Evolutionary conservation across 2,797 vertebrate species (phyloP).

Genomic region (Gymnoscopelus microlampas): DNA sequence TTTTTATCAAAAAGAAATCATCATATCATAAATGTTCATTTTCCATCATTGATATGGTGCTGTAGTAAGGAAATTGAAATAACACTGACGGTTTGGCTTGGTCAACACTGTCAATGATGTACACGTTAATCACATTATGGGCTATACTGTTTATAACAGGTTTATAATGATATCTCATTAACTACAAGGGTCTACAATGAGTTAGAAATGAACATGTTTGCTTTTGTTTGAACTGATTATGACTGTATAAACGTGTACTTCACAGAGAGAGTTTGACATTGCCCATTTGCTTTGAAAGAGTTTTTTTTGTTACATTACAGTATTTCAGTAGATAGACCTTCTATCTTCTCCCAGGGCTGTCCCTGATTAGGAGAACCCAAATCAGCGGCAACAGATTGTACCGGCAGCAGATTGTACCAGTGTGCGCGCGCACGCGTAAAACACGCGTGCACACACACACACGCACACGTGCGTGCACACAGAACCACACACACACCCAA

Average conservation of each 20-base stretch:
- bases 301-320: not conserved
- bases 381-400: constrained; percentile 1
- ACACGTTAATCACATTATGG: too few relatives aligned
- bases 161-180: too few relatives aligned
- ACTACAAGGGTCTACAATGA: too few relatives aligned
- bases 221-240: too few relatives aligned
- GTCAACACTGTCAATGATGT: too few relatives aligned
- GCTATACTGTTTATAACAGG: too few relatives aligned
- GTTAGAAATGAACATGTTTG: too few relatives aligned
- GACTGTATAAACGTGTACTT: too few relatives aligned
- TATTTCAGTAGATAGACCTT: constrained; percentile 6
- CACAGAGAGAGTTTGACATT: too few relatives aligned
- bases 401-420: constrained; percentile 4
- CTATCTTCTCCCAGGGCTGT: constrained; percentile 20
- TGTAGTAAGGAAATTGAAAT: not conserved
- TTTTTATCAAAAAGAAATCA: constrained; percentile 17
- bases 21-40: not conserved
- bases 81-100: not conserved
- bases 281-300: not conserved
- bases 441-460: too few relatives aligned
- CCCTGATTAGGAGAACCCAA: constrained; percentile 3
- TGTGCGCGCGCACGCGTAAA: not conserved
- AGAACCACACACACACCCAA: constrained; percentile 20
- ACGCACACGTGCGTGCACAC: constrained; percentile 16
- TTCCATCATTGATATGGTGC: constrained; percentile 9